Conservation (phyloP, 35 echinoderm and acorn worm genomes). For the Stichopus chloronotus region DNA sequence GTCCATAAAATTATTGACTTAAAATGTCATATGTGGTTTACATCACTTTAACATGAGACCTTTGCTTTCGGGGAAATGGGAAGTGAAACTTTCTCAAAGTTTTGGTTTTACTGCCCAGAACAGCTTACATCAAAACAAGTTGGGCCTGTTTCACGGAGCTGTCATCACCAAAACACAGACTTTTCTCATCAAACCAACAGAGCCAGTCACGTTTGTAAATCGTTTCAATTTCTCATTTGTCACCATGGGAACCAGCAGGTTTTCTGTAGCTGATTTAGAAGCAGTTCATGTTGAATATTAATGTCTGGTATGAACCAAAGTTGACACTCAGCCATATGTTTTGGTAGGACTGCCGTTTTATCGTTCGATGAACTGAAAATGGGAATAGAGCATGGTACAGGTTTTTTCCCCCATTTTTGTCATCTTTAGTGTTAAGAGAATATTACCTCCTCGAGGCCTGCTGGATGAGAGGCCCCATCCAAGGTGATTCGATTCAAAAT, state of each 20-base stretch:
- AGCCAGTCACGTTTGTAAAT: not conserved
- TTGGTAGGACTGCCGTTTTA: not conserved
- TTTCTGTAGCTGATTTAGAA: not conserved
- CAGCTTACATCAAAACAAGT: not conserved
- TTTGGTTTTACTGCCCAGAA: not conserved
- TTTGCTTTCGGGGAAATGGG: too few relatives aligned
- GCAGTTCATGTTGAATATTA: not conserved
- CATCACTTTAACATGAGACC: too few relatives aligned
- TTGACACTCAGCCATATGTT: not conserved
- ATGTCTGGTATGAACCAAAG: not conserved
- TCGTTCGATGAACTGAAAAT: not conserved
- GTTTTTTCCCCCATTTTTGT: not conserved
- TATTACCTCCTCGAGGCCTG: conserved; percentile 23
- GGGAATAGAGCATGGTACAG: not conserved
- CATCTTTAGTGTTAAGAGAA: not conserved
- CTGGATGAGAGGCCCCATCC: not conserved
- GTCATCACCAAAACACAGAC: too few relatives aligned
- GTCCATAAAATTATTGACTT: not conserved
- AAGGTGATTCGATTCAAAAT: not conserved
- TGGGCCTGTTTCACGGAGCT: too few relatives aligned
- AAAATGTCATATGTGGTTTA: too few relatives aligned
- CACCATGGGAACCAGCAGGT: not conserved
- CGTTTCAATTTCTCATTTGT: not conserved
- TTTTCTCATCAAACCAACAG: not conserved
- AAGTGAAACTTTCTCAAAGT: too few relatives aligned